Evolutionary conservation across 2,113 vertebrate genomes (phyloP).

Genomic region (Sula dactylatra): DNA sequence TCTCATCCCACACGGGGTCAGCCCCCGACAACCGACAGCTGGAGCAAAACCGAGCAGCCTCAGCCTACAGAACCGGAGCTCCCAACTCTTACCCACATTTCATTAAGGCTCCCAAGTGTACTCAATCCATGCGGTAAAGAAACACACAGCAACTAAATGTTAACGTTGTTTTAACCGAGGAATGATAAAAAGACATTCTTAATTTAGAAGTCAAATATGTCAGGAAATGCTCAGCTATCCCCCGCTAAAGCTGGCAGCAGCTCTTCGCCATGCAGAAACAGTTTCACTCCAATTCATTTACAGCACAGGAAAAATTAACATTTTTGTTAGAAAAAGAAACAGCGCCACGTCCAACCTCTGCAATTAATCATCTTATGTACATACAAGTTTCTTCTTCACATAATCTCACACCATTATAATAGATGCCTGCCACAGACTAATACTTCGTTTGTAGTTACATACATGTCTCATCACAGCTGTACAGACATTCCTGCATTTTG

Average conservation of each 20-base stretch:
- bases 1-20: too few relatives aligned
- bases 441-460: accelerated
- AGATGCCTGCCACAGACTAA: neutral
- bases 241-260: neutral
- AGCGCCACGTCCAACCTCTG: neutral
- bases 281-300: neutral
- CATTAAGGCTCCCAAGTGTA: too few relatives aligned
- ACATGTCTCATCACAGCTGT: neutral
- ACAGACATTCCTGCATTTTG: neutral
- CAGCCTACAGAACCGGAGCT: too few relatives aligned
- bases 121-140: neutral
- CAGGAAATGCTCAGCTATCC: neutral
- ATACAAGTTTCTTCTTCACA: neutral
- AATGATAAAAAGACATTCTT: neutral
- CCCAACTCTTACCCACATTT: too few relatives aligned
- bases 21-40: too few relatives aligned
- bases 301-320: neutral
- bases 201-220: neutral
- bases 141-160: neutral
- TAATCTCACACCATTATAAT: accelerated
- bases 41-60: too few relatives aligned
- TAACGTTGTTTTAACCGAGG: neutral
- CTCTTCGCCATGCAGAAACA: neutral
- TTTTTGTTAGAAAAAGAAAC: neutral
- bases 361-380: neutral